phyloP scores from a whole-genome alignment of 2,113 vertebrate genomes.

The Tetrao urogallus region DNA sequence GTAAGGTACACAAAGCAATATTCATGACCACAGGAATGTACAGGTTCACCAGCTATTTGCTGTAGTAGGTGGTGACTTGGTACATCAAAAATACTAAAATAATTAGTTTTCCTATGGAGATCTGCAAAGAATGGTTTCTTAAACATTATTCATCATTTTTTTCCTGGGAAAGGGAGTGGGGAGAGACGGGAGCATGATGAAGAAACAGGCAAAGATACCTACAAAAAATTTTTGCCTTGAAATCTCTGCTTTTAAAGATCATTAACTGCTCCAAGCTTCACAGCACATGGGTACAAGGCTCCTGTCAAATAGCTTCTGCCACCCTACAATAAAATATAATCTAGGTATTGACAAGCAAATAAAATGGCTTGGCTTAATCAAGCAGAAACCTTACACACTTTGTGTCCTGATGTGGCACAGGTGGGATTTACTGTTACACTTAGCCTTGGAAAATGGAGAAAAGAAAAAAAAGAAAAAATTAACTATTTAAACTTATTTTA shows the following conservation, averaged over 20 bases:
- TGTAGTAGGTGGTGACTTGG: background rate
- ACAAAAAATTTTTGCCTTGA: background rate
- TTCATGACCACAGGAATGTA: background rate
- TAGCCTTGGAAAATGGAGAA: background rate
- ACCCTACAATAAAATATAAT: slow-evolving; percentile 13
- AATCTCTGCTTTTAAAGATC: background rate
- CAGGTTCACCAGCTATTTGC: background rate
- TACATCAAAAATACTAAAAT: background rate
- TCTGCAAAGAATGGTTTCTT: background rate
- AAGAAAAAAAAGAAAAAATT: background rate
- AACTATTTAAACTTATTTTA: background rate
- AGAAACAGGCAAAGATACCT: background rate
- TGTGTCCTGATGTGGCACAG: background rate
- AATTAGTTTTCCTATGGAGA: background rate
- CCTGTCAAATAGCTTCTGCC: background rate
- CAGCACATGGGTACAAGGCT: background rate
- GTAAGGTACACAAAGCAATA: background rate
- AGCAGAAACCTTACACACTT: background rate
- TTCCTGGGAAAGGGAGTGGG: background rate
- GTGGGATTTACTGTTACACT: background rate
- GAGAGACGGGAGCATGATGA: background rate
- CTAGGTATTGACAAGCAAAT: slow-evolving; percentile 17
- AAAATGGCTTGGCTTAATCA: slow-evolving; percentile 6
- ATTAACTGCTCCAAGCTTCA: background rate
- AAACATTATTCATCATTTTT: slow-evolving; percentile 7